Conservation (phyloP, 1,140 invertebrate species). For the Lamellibrachia luymesi region DNA sequence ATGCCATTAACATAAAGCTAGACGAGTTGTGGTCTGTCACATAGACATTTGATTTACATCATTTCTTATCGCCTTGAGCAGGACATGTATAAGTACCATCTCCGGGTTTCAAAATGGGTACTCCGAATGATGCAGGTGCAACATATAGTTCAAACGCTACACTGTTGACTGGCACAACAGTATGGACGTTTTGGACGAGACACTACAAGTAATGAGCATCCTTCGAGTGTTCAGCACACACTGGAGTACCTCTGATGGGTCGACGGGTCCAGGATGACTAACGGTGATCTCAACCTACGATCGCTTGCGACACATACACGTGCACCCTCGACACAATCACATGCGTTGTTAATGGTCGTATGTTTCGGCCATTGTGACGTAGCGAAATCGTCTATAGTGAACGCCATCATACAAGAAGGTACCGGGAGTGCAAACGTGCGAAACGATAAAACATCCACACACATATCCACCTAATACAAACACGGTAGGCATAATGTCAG, state of each 20-base stretch:
- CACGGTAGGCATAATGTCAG: not conserved
- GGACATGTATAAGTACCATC: not conserved
- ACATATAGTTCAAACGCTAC: not conserved
- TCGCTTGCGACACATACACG: not conserved
- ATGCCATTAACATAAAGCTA: no score
- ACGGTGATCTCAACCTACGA: not conserved
- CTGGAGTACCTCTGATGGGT: not conserved
- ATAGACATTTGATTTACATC: not conserved
- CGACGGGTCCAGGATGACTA: not conserved
- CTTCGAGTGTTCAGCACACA: not conserved
- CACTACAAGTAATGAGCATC: not conserved
- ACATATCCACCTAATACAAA: not conserved
- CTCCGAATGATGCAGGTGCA: not conserved
- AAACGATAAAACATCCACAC: not conserved
- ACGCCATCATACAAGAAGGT: not conserved
- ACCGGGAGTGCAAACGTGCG: not conserved
- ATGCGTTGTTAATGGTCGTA: not conserved
- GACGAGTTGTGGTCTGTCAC: not conserved
- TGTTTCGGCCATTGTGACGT: not conserved
- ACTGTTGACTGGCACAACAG: not conserved
- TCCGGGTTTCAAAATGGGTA: not conserved
- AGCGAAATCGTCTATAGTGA: no score
- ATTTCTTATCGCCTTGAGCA: not conserved
- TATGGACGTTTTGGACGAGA: not conserved
- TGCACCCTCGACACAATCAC: not conserved